A percentile compares a stretch with the other conserved stretches of the same genome.
These are phyloP conservation scores for Agrochola lychnidis DNA, from an alignment of 2,888 invertebrate genomes.

Conservation along the genomic window DNA sequence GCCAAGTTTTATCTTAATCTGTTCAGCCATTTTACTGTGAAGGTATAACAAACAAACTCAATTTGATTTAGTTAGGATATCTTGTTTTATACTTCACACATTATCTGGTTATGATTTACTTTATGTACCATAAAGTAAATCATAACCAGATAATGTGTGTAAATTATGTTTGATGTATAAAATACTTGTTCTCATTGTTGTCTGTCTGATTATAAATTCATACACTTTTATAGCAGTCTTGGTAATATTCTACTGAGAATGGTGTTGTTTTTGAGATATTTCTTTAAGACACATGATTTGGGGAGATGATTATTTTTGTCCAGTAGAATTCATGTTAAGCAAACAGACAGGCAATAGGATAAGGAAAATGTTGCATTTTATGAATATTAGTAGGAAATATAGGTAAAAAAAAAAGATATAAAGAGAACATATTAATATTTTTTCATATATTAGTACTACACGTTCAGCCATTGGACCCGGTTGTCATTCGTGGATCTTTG, in stretches of 20 bases:
- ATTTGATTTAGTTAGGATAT: too few relatives aligned
- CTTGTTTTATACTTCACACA: not conserved
- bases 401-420: too few relatives aligned
- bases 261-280: not conserved
- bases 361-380: not conserved
- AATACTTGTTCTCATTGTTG: constrained; percentile 4
- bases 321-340: too few relatives aligned
- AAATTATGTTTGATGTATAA: not conserved
- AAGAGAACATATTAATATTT: too few relatives aligned
- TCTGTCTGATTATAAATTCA: not conserved
- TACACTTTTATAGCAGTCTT: too few relatives aligned
- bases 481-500: not conserved
- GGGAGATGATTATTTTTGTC: not conserved
- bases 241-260: not conserved
- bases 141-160: not conserved
- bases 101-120: too few relatives aligned
- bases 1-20: too few relatives aligned
- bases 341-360: not conserved
- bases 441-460: too few relatives aligned
- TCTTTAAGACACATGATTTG: not conserved
- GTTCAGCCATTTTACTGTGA: too few relatives aligned
- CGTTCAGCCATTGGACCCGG: too few relatives aligned
- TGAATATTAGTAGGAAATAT: not conserved
- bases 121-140: not conserved
- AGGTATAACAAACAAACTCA: too few relatives aligned